Conservation (phyloP, 1,140 invertebrate genomes). For the Phocides pigmalion region DNA sequence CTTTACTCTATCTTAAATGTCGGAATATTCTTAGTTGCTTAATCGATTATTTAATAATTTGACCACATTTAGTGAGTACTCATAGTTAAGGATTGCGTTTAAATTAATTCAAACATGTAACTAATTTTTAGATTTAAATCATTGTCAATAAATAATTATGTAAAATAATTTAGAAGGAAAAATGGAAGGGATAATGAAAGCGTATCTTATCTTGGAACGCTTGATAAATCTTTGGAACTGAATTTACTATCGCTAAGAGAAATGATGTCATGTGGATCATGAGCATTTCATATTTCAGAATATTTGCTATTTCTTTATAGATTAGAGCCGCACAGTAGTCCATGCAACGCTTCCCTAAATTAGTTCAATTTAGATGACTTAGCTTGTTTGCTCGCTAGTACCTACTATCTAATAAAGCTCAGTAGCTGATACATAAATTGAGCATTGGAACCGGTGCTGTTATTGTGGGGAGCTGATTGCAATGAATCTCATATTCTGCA, state of each 20-base stretch:
- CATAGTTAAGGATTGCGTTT: slow-evolving; percentile 9
- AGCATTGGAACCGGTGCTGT: slow-evolving; percentile 71
- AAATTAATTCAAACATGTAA: slow-evolving; percentile 1
- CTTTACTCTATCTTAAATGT: background rate
- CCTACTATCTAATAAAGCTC: slow-evolving; percentile 42
- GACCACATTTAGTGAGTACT: slow-evolving; percentile 9
- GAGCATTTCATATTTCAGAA: slow-evolving; percentile 14
- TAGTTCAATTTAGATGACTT: slow-evolving; percentile 55
- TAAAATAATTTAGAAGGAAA: slow-evolving; percentile 5
- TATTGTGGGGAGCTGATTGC: slow-evolving; percentile 49
- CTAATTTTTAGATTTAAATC: slow-evolving; percentile 7
- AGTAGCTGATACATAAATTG: slow-evolving; percentile 58
- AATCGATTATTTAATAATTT: slow-evolving; percentile 7
- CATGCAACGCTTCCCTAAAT: slow-evolving; percentile 68
- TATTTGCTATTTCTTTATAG: slow-evolving; percentile 30
- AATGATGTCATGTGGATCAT: background rate
- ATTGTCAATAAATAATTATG: background rate
- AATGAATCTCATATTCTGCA: slow-evolving; percentile 22
- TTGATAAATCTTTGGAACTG: slow-evolving; percentile 16
- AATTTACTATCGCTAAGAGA: slow-evolving; percentile 13
- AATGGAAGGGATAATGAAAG: background rate
- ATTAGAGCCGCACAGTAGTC: slow-evolving; percentile 42
- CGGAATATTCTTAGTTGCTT: slow-evolving; percentile 14
- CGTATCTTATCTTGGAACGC: background rate
- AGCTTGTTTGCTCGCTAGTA: slow-evolving; percentile 60